Percentiles rank a stretch among this genome's conserved stretches.
phyloP scores from a whole-genome alignment of 2,113 vertebrate genomes.

The Opisthocomus hoazin region DNA sequence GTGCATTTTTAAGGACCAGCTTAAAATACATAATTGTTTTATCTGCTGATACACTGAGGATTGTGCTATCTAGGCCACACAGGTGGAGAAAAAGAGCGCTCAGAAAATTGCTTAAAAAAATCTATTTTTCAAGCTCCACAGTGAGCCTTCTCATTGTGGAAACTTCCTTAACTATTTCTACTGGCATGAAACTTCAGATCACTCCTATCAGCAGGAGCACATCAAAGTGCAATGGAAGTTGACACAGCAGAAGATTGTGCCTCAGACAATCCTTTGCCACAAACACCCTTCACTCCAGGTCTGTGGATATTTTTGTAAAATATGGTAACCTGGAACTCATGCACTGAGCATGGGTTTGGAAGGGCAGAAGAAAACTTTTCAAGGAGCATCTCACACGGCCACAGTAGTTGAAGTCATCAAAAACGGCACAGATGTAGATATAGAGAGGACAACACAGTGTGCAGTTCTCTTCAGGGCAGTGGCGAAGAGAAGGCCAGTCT shows the following conservation, averaged over 20 bases:
- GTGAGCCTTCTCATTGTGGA: background rate
- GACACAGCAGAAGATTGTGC: background rate
- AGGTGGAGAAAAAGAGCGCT: background rate
- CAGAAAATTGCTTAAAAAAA: background rate
- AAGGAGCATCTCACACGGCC: background rate
- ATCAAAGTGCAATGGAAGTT: background rate
- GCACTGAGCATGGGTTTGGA: background rate
- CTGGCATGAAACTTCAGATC: background rate
- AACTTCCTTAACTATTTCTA: background rate
- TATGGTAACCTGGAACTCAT: background rate
- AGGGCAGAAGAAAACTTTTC: background rate
- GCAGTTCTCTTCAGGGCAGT: background rate
- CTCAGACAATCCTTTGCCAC: background rate
- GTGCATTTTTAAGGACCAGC: background rate
- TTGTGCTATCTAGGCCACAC: background rate
- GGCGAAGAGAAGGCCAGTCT: background rate
- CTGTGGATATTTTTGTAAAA: background rate
- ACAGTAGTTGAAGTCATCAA: background rate
- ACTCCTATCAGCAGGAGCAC: background rate
- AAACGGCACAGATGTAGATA: background rate
- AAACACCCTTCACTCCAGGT: background rate
- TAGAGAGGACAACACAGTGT: background rate
- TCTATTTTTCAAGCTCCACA: background rate
- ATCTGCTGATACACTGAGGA: background rate
- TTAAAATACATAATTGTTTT: conserved; percentile 18